Evolutionary conservation across 2,888 invertebrate species (phyloP), one percentile per base, ranked within the genome.

Genomic region (Aplocera efformata): DNA sequence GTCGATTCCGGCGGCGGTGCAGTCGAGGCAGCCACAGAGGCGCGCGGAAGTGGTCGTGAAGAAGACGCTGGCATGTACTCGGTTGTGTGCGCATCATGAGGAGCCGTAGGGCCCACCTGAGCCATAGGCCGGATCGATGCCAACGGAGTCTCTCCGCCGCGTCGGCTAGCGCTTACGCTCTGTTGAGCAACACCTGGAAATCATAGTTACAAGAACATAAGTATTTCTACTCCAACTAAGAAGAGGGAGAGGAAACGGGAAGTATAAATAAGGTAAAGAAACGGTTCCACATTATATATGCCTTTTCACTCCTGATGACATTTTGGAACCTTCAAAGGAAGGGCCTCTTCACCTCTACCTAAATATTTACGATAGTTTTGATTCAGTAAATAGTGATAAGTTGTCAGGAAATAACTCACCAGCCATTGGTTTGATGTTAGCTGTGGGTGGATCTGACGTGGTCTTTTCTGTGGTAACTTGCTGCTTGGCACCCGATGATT

Each of bases 351-450:
- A n/a, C n/a, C n/a, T n/a, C n/a, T n/a, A n/a, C n/a, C n/a, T n/a
- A n/a, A n/a, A n/a, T n/a, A n/a, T n/a, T n/a, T n/a, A n/a, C n/a
- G n/a, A n/a, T n/a, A n/a, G n/a, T n/a, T n/a, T n/a, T n/a, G n/a
- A n/a, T n/a, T n/a, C n/a, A n/a, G n/a, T n/a, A n/a, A n/a, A n/a
- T n/a, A n/a, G n/a, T n/a, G n/a, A n/a, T n/a, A n/a, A 10, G 8
- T 23, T 23, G 25, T 10, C n/a, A 26, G 4, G 10, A 25, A 10
- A 26, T 10, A 79, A 62, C 81, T 74, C 89, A 59, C 96, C 96
- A 1, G 97, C 94, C 94, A 98, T 96, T 0, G 98, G 98, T 74
- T 96, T 96, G 27, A 98, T 98, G 70, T 98, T 98, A 3, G 98
- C 98, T 0, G 97, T 98, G 0, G 91, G 90, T 7, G 91, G 90